Conservation (phyloP, 2,797 vertebrate species). For the Microctenopoma steveboyesi region DNA sequence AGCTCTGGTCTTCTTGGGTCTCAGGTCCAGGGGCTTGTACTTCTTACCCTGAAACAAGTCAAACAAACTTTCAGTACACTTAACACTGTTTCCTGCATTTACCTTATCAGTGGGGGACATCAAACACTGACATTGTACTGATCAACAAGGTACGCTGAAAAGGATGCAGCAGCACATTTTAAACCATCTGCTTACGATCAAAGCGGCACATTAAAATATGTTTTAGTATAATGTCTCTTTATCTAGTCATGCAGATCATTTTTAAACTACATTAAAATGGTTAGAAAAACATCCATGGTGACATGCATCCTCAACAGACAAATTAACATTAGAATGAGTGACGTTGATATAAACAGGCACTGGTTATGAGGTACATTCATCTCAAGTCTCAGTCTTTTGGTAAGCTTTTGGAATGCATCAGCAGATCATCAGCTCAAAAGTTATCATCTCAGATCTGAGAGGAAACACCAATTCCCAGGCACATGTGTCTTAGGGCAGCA, state of each 20-base stretch:
- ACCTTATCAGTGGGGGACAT: no score
- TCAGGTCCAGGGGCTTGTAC: slow-evolving; percentile 97
- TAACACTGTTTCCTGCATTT: no score
- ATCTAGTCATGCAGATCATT: no score
- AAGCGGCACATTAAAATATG: no score
- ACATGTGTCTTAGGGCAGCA: no score
- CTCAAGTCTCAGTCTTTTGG: slow-evolving; percentile 76
- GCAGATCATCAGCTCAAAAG: slow-evolving; percentile 71
- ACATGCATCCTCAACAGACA: background rate
- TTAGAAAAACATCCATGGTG: no score
- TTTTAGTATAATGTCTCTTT: no score
- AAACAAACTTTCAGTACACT: background rate
- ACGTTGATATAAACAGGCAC: background rate
- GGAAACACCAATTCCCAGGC: background rate
- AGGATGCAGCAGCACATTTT: no score
- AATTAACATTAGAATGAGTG: background rate
- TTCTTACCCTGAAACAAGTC: slow-evolving; percentile 90
- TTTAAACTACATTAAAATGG: background rate
- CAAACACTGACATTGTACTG: no score
- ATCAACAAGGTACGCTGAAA: background rate
- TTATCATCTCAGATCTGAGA: slow-evolving; percentile 62
- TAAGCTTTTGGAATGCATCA: slow-evolving; percentile 74
- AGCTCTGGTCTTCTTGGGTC: slow-evolving; percentile 97
- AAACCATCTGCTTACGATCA: no score
- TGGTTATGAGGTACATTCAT: background rate